Base-by-base conservation (phyloP, 2,888 invertebrate genomes). In the Camponotus fellah region DNA sequence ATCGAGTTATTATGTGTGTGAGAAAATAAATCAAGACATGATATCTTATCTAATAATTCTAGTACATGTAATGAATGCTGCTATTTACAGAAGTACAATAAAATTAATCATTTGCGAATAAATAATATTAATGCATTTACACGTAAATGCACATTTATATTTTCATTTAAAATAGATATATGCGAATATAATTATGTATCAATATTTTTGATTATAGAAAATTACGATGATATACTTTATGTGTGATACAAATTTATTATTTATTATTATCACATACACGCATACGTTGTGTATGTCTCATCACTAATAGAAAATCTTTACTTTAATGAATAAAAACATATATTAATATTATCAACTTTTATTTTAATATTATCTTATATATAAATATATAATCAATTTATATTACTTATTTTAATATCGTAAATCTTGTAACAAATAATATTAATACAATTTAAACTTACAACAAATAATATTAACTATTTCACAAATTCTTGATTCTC, bases 111-210 rank as follows among this genome's bases (percentile, higher is more conserved):
- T 62, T 74, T 43, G 43, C 17, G 2, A 14, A 43, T 60, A 60
- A 74, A 62, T 2, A 43, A 74, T 74, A n/a, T 64, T 74, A 64
- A 62, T 43, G 32, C 14, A 32, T 62, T 62, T 32, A 43, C 12
- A n/a, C 2, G 17, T 64, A 26, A 5, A 40, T 4, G 5, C n/a
- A 8, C n/a, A 74, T 9, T 34, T 34, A 46, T 17, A 14, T 64
- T 75, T 46, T 12, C 0, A 75, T 64, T 58, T 37, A 3, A 21
- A 14, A 64, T 26, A 26, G 26, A 43, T 12, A 12, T 46, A 46
- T 49, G 17, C 17, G 0, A 5, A 49, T 17, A 5, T 49, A 17
- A 14, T 46, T 49, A 49, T 49, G 17, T 49, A 49, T 49, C 4
- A 17, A 9, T n/a, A 26, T 10, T 8, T 12, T 3, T 17, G 14